Conservation (phyloP, 1,140 invertebrate genomes). For the Apis cerana region DNA sequence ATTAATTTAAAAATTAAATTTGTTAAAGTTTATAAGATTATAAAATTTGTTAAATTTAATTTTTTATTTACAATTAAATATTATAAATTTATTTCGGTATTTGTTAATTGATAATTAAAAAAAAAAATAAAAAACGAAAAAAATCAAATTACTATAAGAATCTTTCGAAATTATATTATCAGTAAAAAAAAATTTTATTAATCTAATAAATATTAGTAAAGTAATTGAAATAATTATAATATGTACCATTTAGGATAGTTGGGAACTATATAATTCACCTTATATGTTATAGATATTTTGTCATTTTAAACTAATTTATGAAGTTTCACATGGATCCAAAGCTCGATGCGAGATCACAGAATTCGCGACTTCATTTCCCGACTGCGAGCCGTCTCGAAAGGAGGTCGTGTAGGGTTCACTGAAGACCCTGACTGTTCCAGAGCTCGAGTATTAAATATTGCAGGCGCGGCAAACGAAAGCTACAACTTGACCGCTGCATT, state of each 20-base stretch:
- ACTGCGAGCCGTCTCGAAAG: conserved; percentile 29
- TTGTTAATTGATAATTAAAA: no score
- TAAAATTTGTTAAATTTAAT: no score
- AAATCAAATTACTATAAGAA: no score
- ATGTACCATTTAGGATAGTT: no score
- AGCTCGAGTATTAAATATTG: conserved; percentile 52
- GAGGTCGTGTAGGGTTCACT: conserved; percentile 46
- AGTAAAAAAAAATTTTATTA: no score
- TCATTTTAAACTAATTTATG: not conserved
- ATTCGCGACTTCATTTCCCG: conserved; percentile 41
- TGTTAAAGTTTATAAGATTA: no score
- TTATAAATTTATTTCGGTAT: no score
- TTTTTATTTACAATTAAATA: no score
- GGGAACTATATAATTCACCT: no score
- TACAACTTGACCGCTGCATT: conserved; percentile 46
- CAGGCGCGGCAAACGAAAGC: conserved; percentile 54
- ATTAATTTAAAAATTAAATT: no score
- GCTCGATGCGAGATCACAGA: conserved; percentile 26
- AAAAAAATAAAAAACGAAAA: no score
- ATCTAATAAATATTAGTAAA: not conserved
- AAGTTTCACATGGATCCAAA: not conserved
- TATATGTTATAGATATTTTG: not conserved
- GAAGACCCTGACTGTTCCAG: conserved; percentile 44
- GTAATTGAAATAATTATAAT: not conserved
- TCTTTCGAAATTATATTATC: no score